phyloP scores from a whole-genome alignment of 2,113 vertebrate species.

The Pantherophis guttatus region DNA sequence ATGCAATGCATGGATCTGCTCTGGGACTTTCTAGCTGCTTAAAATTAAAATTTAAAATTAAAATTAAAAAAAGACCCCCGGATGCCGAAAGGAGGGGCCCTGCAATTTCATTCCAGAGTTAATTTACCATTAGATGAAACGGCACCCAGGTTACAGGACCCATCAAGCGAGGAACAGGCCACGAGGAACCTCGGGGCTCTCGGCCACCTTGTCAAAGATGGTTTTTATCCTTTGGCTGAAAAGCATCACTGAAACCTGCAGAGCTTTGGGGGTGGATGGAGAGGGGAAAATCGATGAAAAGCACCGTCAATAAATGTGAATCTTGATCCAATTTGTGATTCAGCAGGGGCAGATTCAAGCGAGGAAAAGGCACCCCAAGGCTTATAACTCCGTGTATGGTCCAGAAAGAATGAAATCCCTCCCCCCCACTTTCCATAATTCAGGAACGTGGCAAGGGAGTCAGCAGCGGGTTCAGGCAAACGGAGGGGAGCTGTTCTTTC shows the following conservation, averaged over 20 bases:
- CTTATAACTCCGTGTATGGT: not conserved
- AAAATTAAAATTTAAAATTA: not conserved
- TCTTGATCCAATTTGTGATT: not conserved
- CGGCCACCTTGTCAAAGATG: not conserved
- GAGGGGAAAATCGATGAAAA: not conserved
- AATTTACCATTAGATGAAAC: not conserved
- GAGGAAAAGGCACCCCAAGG: not conserved
- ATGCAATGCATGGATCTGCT: not conserved
- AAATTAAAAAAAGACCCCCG: not conserved
- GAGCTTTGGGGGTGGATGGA: not conserved
- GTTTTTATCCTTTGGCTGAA: not conserved
- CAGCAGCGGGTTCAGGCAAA: not conserved
- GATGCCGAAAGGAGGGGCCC: not conserved
- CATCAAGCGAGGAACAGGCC: too few species aligned
- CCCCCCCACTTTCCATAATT: not conserved
- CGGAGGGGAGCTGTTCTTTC: not conserved
- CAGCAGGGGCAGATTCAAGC: not conserved
- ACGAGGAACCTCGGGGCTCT: not conserved
- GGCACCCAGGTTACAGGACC: rapidly evolving
- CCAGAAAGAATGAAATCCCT: too few species aligned
- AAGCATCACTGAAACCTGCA: too few species aligned
- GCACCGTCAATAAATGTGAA: not conserved
- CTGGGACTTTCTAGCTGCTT: not conserved
- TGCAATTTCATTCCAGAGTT: not conserved
- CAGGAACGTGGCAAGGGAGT: not conserved